Evolutionary conservation across 2,888 invertebrate species (phyloP), one percentile per base, ranked within the genome.

Genomic region (Hydrotaea diabolus): DNA sequence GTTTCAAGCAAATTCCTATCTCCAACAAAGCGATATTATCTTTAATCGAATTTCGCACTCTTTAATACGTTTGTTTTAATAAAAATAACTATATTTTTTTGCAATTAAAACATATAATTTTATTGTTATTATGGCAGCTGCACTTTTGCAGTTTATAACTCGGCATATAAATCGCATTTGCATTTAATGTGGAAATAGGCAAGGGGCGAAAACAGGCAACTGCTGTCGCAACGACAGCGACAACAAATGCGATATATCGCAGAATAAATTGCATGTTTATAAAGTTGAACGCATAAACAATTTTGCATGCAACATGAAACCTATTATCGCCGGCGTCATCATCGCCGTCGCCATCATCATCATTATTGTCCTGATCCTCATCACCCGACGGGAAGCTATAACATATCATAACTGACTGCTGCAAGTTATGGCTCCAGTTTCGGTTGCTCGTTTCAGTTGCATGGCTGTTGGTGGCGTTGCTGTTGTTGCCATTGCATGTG

Each of bases 221-320:
- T 31, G 36, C 62, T n/a, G n/a, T 26, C 15, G 26, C 59, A 66
- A 17, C 19, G 66, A 46, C 69, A 69, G 7, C 46, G 39, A 2
- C 46, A 69, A 13, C 39, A 8, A 15, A 39, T 39, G 59, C 59
- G 23, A 46, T 69, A 69, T 46, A 55, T 46, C 21, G 80, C 69
- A 57, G 11, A 73, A 75, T 23, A 71, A 71, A 80, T 80, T 69
- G 80, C 80, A 75, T 75, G 75, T 75, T 75, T 69, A 69, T 69
- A 69, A 69, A 23, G 69, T 69, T 69, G 69, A 46, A 75, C 80
- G 69, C 80, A 80, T 62, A 80, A 80, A 80, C 46, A 74, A 80
- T 75, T 80, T 43, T 75, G 75, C 75, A 80, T 80, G 75, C 69
- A 75, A 75, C 75, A 75, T 62, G 75, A 80, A 80, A 80, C 75